These are phyloP conservation scores for Scaptomyza reducta DNA, from an alignment of 2,888 invertebrate species.

Conservation along the genomic window DNA sequence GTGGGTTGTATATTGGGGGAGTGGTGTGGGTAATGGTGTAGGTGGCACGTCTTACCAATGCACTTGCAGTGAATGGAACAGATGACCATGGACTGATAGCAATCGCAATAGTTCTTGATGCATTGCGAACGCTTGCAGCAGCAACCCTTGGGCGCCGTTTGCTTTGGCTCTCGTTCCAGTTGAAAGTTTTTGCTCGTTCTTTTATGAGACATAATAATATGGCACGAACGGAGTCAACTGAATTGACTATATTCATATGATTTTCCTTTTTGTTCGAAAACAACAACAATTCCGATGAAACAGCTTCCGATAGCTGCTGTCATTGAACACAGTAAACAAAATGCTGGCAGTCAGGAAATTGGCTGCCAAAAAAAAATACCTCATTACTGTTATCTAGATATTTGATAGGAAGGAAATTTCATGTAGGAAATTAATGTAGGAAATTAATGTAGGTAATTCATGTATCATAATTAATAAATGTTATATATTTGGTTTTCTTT, in stretches of 20 bases:
- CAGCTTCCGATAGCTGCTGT: conserved; percentile 13
- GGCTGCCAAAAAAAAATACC: not conserved
- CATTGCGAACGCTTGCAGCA: conserved; percentile 70
- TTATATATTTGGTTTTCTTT: conserved; percentile 17
- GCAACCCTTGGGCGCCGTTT: conserved; percentile 49
- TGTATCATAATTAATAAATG: conserved; percentile 37
- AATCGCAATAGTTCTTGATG: conserved; percentile 72
- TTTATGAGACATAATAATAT: conserved; percentile 26
- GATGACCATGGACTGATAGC: conserved; percentile 67
- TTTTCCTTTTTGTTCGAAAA: not conserved
- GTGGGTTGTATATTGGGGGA: not conserved
- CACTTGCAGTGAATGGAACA: conserved; percentile 63
- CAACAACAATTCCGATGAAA: conserved; percentile 11
- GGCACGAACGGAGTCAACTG: not conserved
- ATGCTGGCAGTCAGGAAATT: not conserved
- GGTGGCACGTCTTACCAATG: conserved; percentile 48
- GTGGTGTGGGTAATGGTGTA: not conserved
- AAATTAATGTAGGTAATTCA: no score
- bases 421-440: no score
- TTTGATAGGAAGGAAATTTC: conserved; percentile 8
- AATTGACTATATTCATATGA: not conserved
- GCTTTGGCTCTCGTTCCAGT: conserved; percentile 34
- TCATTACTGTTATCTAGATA: not conserved
- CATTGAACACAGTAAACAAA: conserved; percentile 3
- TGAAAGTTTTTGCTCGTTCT: not conserved